These are phyloP conservation scores for Natrix natrix DNA, from an alignment of 2,797 vertebrate genomes.

Conservation along the genomic window DNA sequence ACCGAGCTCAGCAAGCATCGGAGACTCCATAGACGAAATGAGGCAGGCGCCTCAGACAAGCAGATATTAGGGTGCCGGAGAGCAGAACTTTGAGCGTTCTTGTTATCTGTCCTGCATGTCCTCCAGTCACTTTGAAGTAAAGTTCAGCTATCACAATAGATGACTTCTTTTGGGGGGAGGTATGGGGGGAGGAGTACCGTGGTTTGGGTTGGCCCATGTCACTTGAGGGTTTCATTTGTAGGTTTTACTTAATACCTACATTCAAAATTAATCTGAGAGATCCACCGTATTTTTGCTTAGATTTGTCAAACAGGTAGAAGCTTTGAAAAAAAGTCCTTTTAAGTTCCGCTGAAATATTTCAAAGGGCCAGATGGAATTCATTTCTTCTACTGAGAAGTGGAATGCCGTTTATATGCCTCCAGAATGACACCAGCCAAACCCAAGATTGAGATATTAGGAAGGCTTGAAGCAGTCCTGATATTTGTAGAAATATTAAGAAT, in stretches of 20 bases:
- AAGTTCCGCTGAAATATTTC: neutral
- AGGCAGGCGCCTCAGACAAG: neutral
- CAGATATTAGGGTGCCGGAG: neutral
- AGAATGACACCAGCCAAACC: neutral
- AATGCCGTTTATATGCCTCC: neutral
- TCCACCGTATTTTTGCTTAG: neutral
- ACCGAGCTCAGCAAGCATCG: neutral
- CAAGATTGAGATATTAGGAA: neutral
- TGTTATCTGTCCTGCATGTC: neutral
- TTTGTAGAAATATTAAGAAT: neutral
- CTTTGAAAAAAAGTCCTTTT: neutral
- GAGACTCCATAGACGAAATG: neutral
- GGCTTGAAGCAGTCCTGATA: neutral
- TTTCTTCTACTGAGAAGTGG: neutral
- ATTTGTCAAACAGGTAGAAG: neutral
- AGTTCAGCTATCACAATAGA: neutral
- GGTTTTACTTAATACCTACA: neutral
- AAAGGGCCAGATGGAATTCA: neutral
- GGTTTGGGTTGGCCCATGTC: neutral
- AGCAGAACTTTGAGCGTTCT: neutral
- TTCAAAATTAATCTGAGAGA: neutral
- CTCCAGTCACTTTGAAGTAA: neutral
- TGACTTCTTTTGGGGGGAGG: neutral
- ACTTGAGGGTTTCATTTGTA: neutral
- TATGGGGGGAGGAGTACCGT: neutral